phyloP scores from a whole-genome alignment of 2,888 invertebrate genomes.

The Onthophagus sagittarius region DNA sequence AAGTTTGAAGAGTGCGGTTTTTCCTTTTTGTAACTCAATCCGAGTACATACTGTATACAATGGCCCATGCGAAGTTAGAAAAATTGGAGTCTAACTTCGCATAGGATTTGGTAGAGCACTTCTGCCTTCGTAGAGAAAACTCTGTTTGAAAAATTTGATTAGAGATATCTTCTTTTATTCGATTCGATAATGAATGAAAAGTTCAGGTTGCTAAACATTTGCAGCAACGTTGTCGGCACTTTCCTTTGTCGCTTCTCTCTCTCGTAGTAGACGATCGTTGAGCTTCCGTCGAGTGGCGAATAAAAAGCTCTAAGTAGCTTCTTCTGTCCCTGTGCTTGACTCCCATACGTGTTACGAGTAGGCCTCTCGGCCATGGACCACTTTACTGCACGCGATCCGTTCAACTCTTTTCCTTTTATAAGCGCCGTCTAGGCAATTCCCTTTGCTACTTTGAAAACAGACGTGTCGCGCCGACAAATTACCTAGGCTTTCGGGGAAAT shows the following conservation, averaged over 20 bases:
- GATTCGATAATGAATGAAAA: not conserved
- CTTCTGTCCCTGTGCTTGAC: slow-evolving; percentile 7
- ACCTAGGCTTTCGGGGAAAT: not conserved
- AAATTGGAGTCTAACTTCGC: no score
- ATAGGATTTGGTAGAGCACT: no score
- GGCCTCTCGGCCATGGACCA: slow-evolving; percentile 19
- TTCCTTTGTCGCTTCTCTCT: not conserved
- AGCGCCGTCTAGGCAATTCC: not conserved
- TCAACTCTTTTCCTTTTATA: not conserved
- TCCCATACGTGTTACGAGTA: slow-evolving; percentile 22
- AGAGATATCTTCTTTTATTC: not conserved
- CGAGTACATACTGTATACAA: no score
- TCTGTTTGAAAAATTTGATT: not conserved
- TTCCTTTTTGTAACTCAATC: no score
- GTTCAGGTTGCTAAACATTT: not conserved
- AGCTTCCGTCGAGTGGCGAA: slow-evolving; percentile 20
- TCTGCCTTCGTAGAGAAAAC: no score
- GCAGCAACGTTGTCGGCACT: not conserved
- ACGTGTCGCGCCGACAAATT: not conserved
- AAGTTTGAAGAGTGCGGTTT: no score
- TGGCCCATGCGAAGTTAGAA: no score
- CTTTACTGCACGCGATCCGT: not conserved
- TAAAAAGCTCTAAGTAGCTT: slow-evolving; percentile 26
- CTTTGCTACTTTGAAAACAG: not conserved
- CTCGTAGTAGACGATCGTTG: not conserved